Evolutionary conservation across 2,113 vertebrate species (phyloP).

Genomic region (Neopipo cinnamomea): DNA sequence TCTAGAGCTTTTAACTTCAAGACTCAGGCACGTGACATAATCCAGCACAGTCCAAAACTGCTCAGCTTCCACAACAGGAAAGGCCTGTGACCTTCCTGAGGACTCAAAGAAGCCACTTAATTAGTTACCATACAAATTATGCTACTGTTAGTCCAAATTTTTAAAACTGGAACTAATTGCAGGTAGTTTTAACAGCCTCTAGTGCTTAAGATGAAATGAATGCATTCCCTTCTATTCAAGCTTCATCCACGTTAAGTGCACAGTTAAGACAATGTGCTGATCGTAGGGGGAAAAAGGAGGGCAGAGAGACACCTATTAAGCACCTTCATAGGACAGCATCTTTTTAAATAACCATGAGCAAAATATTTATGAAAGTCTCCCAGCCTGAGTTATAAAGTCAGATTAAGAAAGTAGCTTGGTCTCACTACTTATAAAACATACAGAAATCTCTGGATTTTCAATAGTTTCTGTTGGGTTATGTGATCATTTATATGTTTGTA

Average conservation of each 20-base stretch:
- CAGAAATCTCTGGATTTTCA: background rate
- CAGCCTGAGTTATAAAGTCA: background rate
- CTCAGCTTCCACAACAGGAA: background rate
- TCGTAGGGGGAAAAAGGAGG: background rate
- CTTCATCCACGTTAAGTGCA: background rate
- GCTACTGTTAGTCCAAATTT: background rate
- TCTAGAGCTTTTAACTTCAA: background rate
- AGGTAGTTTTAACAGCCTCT: background rate
- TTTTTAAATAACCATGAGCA: constrained; percentile 1
- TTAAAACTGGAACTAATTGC: background rate
- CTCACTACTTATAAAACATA: background rate
- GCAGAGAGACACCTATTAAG: background rate
- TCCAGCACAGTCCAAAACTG: background rate
- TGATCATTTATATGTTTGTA: background rate
- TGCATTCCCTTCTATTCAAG: background rate
- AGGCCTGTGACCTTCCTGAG: background rate
- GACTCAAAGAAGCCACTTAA: background rate
- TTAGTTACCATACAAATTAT: background rate
- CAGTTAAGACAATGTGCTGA: background rate
- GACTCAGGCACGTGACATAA: background rate
- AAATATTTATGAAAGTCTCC: background rate
- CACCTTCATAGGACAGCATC: background rate
- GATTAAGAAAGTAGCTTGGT: background rate
- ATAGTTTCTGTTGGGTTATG: background rate
- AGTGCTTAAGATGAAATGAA: background rate